Base-by-base conservation (phyloP, 2,113 vertebrate species). In the Parus major region DNA sequence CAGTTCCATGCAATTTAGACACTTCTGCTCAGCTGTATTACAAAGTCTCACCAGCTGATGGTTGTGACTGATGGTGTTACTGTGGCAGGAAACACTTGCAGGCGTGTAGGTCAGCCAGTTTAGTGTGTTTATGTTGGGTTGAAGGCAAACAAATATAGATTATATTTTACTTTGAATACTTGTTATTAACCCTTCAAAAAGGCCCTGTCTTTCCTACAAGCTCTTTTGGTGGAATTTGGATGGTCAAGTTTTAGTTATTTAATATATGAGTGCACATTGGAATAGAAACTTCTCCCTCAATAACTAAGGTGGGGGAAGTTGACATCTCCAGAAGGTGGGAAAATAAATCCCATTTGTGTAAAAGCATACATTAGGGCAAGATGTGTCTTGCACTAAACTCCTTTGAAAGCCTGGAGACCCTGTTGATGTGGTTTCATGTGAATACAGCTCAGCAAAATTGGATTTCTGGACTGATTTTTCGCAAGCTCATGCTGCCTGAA, bases 31-130 rank as follows among this genome's bases (percentile, higher is more conserved):
- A 42, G 33, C 20, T 59, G 8, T 5, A 1, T 53, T 82, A 24
- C 27, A 9, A 46, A 71, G 25, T 42, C 39, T 76, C 42, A 23
- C 3, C 0, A 0, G 25, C 17, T 68, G 31, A 35, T 57, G 28
- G 31, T 31, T 78, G 21, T 64, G 81, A 23, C 4, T 17, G 28
- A 12, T 28, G 46, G 22, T 4, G 12, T 39, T 16, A 20, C 33
- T 55, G 59, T 22, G 50, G 18, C 42, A 61, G 0, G 0, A 66
- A 68, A 55, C 21, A 12, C 21, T 24, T 27, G 33, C 4, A 17
- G 2, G 24, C 0, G 0, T 2, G 1, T 36, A 21, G 4, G 12
- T 44, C 68, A 64, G 6, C 29, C 0, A 1, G 3, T 59, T 39
- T 22, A 10, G 10, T 52, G n/a, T 24, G 19, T 14, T 69, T 50